A percentile compares a stretch with the other conserved stretches of the same genome.
phyloP scores from a whole-genome alignment of 2,888 invertebrate genomes.

The Spicauda simplicius region DNA sequence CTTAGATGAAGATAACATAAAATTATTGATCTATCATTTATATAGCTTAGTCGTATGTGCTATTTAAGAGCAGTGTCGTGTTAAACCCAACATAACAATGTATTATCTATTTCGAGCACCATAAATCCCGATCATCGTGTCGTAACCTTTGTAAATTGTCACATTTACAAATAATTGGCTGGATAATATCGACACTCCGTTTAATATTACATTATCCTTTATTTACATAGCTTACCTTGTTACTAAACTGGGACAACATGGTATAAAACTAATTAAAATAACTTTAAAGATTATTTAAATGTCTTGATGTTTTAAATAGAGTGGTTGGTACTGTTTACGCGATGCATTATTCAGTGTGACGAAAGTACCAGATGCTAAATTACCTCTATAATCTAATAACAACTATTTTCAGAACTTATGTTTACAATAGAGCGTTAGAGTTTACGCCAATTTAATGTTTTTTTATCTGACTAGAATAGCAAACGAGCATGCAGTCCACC shows the following conservation, averaged over 20 bases:
- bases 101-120: constrained; percentile 8
- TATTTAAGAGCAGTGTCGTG: background rate
- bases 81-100: background rate
- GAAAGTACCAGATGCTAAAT: background rate
- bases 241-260: background rate
- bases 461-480: too few species aligned
- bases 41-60: too few species aligned
- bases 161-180: constrained; percentile 26
- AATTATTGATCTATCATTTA: too few species aligned
- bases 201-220: constrained; percentile 21
- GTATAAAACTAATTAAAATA: constrained; percentile 25
- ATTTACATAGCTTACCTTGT: constrained; percentile 14
- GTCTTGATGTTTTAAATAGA: background rate
- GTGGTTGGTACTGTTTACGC: background rate
- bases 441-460: too few species aligned
- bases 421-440: too few species aligned
- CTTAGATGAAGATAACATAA: too few species aligned
- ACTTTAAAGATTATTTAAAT: constrained; percentile 11
- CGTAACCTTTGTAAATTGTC: constrained; percentile 31
- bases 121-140: constrained; percentile 18
- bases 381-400: too few species aligned
- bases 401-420: too few species aligned
- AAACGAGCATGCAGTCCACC: too few species aligned
- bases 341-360: background rate
- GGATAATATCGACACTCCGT: constrained; percentile 12